Evolutionary conservation across 2,888 invertebrate genomes (phyloP).

Genomic region (Hydriomena furcata): DNA sequence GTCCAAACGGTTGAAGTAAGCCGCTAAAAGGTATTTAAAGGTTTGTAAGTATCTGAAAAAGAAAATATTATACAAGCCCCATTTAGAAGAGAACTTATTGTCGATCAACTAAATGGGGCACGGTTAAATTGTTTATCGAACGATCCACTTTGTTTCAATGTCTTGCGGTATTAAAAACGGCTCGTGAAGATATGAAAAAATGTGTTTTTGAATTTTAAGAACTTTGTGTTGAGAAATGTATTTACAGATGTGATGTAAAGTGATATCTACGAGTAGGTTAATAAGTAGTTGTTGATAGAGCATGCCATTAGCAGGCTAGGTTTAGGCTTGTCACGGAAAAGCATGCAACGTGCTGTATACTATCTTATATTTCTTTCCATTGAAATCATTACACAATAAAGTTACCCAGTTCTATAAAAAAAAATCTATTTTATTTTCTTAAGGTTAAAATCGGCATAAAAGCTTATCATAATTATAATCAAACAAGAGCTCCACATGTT

Average conservation of each 20-base stretch:
- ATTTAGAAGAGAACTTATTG: slow-evolving; percentile 27
- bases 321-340: slow-evolving; percentile 10
- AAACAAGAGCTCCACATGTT: too few relatives aligned
- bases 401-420: too few relatives aligned
- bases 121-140: slow-evolving; percentile 31
- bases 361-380: slow-evolving; percentile 63
- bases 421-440: too few relatives aligned
- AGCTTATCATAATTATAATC: neutral
- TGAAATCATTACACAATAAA: slow-evolving; percentile 18
- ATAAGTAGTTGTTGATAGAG: slow-evolving; percentile 7
- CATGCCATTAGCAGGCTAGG: slow-evolving; percentile 35
- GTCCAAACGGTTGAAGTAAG: slow-evolving; percentile 32
- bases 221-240: slow-evolving; percentile 15
- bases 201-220: slow-evolving; percentile 20
- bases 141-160: slow-evolving; percentile 31
- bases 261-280: slow-evolving; percentile 14
- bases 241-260: slow-evolving; percentile 10
- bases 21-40: slow-evolving; percentile 33
- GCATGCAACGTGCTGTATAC: slow-evolving; percentile 67
- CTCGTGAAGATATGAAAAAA: slow-evolving; percentile 28
- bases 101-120: slow-evolving; percentile 36
- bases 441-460: too few relatives aligned
- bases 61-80: slow-evolving; percentile 35
- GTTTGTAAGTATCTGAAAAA: slow-evolving; percentile 36
- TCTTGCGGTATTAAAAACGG: slow-evolving; percentile 28